Base-by-base conservation (phyloP, 2,888 invertebrate species). In the Tridacna gigas region DNA sequence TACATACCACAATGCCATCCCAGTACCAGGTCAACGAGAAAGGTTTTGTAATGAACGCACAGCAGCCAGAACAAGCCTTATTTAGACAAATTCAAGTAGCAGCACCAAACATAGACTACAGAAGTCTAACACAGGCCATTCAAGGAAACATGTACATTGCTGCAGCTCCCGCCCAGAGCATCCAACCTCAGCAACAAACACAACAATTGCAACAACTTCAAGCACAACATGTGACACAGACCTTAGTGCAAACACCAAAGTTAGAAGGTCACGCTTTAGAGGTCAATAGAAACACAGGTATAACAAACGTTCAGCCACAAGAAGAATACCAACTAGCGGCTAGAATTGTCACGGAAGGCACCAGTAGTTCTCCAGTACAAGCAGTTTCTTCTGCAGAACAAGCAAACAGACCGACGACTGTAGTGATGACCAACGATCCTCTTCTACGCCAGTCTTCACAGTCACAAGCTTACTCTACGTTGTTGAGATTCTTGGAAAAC, bases 401-500 rank as follows among this genome's bases (percentile, higher is more conserved):
- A 45, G 61, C 67, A 45, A 67, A 77, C 26, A 75, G 87, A 56
- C 73, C 89, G 11, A 82, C 88, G 7, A 86, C 88, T 13, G 22
- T 71, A 48, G 74, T 89, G 3, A 88, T 88, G 82, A 66, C 89
- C 18, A 71, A 77, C 47, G 65, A 84, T 18, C 75, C 79, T 28
- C 80, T 80, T 13, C 47, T 22, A 48, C 75, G 89, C 51, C 90
- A 89, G 47, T 83, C 78, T 51, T 71, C 81, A 18, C 82, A 84
- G 15, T 67, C 89, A 56, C 90, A 89, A 74, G 82, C 90, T 28
- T 89, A 86, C 78, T 89, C 89, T 22, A 89, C 89, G 3, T 79
- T 89, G 25, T 51, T 90, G 25, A 79, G 88, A 60, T 90, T 89
- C 66, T 45, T 90, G 20, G 90, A 90, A 69, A 89, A 89, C 73